Conservation (phyloP, 2,888 invertebrate species). For the Andrena hattorfiana region DNA sequence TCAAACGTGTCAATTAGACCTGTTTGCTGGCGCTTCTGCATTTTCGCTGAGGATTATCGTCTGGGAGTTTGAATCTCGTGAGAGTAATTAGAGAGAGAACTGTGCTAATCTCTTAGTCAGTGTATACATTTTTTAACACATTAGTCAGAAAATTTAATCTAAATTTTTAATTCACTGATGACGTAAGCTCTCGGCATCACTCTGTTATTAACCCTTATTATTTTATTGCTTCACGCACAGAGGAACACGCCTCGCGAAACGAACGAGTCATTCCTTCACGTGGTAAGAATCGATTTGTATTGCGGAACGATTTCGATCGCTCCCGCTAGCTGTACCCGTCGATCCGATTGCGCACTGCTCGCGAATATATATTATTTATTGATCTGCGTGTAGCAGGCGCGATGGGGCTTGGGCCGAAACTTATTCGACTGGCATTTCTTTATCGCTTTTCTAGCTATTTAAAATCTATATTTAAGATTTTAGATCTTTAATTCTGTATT, state of each 20-base stretch:
- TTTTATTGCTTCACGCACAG: neutral
- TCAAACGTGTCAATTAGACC: conserved; percentile 60
- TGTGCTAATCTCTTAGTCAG: too few relatives aligned
- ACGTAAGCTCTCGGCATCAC: neutral
- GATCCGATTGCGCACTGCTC: conserved; percentile 26
- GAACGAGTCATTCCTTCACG: conserved; percentile 19
- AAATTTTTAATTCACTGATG: neutral
- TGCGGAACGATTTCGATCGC: conserved; percentile 34
- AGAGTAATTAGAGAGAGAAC: neutral
- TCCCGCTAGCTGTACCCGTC: conserved; percentile 11
- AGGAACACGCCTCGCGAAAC: neutral
- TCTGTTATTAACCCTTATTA: neutral
- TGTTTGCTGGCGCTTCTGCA: conserved; percentile 3
- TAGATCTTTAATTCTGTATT: too few relatives aligned
- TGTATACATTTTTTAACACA: neutral
- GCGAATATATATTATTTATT: conserved; percentile 10
- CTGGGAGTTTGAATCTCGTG: neutral
- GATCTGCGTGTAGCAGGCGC: neutral
- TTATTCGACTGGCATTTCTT: too few relatives aligned
- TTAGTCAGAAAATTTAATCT: neutral
- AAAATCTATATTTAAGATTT: too few relatives aligned
- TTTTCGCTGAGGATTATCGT: neutral
- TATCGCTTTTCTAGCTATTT: too few relatives aligned
- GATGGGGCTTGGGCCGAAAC: too few relatives aligned
- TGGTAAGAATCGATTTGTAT: conserved; percentile 43